A percentile compares a stretch with the other conserved stretches of the same genome.
These are phyloP conservation scores for Tragelaphus imberbis DNA, from an alignment of 2,113 vertebrate species.

Conservation along the genomic window DNA sequence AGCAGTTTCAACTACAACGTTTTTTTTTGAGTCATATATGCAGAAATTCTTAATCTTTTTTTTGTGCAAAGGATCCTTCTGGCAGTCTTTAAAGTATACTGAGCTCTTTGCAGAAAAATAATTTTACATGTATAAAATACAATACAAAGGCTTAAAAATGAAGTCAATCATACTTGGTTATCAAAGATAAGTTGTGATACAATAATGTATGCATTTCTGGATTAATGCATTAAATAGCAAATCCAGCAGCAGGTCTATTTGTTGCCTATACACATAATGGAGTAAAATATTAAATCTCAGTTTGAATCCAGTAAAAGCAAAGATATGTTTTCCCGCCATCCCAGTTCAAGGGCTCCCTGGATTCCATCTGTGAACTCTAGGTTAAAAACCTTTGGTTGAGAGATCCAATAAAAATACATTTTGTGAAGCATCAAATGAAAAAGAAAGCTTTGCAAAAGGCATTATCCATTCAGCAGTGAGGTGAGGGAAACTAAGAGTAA, in stretches of 20 bases:
- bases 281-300: neutral
- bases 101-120: neutral
- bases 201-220: neutral
- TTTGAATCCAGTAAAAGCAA: neutral
- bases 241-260: neutral
- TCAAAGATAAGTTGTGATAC: neutral
- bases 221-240: neutral
- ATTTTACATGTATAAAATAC: neutral
- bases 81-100: neutral
- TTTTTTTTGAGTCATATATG: neutral
- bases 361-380: neutral
- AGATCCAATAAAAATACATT: neutral
- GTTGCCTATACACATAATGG: neutral
- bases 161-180: neutral
- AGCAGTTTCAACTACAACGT: neutral
- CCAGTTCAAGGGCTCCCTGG: neutral
- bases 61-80: neutral
- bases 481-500: neutral
- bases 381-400: neutral
- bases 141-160: neutral
- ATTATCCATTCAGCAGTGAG: neutral
- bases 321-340: neutral
- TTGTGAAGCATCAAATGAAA: neutral
- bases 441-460: slow-evolving; percentile 3
- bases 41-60: neutral